phyloP scores from a whole-genome alignment of 2,113 vertebrate species.

The Gnathonemus longibarbis region DNA sequence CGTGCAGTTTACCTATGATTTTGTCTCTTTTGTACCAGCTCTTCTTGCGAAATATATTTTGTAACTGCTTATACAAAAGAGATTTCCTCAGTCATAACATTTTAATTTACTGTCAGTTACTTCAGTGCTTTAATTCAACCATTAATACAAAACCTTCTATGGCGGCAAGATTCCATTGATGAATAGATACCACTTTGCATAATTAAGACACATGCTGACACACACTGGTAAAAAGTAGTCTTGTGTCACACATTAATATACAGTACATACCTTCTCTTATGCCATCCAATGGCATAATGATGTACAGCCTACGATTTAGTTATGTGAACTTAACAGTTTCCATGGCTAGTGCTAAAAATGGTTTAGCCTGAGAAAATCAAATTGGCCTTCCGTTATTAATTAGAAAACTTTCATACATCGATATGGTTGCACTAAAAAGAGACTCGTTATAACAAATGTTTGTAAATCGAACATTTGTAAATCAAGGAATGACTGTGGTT shows the following conservation, averaged over 20 bases:
- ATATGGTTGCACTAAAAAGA: not conserved
- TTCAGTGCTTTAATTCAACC: not conserved
- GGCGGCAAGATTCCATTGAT: not conserved
- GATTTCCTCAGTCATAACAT: not conserved
- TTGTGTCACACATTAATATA: not conserved
- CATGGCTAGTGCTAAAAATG: not conserved
- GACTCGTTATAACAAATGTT: not conserved
- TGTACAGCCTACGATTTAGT: not conserved
- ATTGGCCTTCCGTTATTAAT: not conserved
- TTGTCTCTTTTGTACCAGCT: not conserved
- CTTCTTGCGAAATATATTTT: not conserved
- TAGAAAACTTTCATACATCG: not conserved
- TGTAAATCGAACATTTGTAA: not conserved
- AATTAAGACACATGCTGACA: not conserved
- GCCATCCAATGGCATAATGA: not conserved
- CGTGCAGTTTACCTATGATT: not conserved
- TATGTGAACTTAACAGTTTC: not conserved
- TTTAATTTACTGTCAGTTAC: not conserved
- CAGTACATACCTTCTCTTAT: not conserved
- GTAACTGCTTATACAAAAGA: not conserved
- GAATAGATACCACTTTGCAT: not conserved
- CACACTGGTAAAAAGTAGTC: not conserved
- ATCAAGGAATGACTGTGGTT: not conserved
- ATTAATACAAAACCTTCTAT: not conserved
- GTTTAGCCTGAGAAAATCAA: not conserved